Percentiles rank a stretch among this genome's conserved stretches.
These are phyloP conservation scores for Tortricodes alternella DNA, from an alignment of 2,888 invertebrate species.

Conservation along the genomic window DNA sequence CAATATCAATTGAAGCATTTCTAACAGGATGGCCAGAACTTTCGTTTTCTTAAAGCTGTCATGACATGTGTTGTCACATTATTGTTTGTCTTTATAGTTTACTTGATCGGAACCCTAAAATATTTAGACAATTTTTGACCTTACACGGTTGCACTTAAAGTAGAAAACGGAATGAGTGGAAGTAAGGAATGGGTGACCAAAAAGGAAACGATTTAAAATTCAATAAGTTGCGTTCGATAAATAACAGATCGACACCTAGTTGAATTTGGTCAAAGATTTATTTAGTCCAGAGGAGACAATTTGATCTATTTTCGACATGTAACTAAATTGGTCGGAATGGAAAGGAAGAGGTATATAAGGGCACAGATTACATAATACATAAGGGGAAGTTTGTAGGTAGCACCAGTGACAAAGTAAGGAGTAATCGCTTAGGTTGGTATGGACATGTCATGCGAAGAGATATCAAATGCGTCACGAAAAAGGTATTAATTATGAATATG, in stretches of 20 bases:
- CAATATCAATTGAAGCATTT: neutral
- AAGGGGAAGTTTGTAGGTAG: no score
- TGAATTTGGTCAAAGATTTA: slow-evolving; percentile 53
- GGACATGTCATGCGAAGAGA: no score
- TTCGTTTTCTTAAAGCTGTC: slow-evolving; percentile 45
- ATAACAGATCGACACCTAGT: slow-evolving; percentile 70
- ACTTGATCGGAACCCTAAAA: slow-evolving; percentile 24
- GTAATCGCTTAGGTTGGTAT: no score
- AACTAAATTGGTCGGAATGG: no score
- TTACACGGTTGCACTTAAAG: slow-evolving; percentile 31
- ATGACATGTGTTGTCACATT: slow-evolving; percentile 46
- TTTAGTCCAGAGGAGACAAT: neutral
- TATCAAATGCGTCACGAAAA: no score
- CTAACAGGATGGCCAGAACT: slow-evolving; percentile 31
- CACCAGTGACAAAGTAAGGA: no score
- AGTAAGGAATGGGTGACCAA: slow-evolving; percentile 32
- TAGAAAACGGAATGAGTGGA: slow-evolving; percentile 24
- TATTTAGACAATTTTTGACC: slow-evolving; percentile 25
- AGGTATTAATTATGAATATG: no score
- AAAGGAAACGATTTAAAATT: slow-evolving; percentile 64
- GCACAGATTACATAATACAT: no score
- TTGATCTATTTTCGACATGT: neutral
- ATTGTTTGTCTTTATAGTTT: slow-evolving; percentile 29
- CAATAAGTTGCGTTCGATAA: slow-evolving; percentile 63
- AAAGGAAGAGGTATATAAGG: no score